phyloP scores from a whole-genome alignment of 92 coral and sea anemone species.

The Epizoanthus stellaris region DNA sequence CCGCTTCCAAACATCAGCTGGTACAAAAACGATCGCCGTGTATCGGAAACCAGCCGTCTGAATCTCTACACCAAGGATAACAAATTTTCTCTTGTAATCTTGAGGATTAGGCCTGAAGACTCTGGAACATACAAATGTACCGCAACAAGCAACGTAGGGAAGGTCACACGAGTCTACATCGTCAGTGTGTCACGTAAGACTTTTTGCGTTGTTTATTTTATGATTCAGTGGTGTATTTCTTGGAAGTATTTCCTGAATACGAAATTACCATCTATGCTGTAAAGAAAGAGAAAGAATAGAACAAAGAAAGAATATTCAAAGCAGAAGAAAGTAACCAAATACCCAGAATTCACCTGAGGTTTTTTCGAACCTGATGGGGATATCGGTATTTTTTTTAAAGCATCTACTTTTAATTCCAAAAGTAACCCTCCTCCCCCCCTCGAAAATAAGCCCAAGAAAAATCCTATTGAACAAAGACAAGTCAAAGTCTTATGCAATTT shows the following conservation, averaged over 20 bases:
- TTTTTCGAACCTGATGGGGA: too few species aligned
- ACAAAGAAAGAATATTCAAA: too few species aligned
- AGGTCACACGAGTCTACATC: slow-evolving; percentile 43
- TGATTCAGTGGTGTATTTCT: background rate
- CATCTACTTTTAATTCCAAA: too few species aligned
- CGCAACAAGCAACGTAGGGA: slow-evolving; percentile 54
- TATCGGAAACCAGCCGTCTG: slow-evolving; percentile 49
- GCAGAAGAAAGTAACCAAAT: too few species aligned
- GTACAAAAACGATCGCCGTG: slow-evolving; percentile 50
- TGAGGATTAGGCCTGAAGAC: slow-evolving; percentile 52
- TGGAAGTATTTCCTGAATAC: background rate
- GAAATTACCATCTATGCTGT: too few species aligned
- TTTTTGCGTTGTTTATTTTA: background rate
- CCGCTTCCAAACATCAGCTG: slow-evolving; percentile 59
- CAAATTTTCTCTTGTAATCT: slow-evolving; percentile 50
- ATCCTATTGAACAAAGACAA: too few species aligned
- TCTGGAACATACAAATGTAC: slow-evolving; percentile 60
- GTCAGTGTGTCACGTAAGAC: slow-evolving; percentile 54
- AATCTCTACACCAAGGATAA: slow-evolving; percentile 45
- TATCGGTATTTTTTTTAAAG: too few species aligned
- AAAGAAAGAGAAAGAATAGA: too few species aligned
- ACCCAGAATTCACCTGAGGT: too few species aligned
- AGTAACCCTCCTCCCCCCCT: too few species aligned
- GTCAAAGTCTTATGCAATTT: too few species aligned
- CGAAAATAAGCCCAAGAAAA: too few species aligned